Evolutionary conservation across 2,113 vertebrate species (phyloP), one percentile per base, ranked within the genome.

Genomic region (Sarotherodon lohbergeri): DNA sequence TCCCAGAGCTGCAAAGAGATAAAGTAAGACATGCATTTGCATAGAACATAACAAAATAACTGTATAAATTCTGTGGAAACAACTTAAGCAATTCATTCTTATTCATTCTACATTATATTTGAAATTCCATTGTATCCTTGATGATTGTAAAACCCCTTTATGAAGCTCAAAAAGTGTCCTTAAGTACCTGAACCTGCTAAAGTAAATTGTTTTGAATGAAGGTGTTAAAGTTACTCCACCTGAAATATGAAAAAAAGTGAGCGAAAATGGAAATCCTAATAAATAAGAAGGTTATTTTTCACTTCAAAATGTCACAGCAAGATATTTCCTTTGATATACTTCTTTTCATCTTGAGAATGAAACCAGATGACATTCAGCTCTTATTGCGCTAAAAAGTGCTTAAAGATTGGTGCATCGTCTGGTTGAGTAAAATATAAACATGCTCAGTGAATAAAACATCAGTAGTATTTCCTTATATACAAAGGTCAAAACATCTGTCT

Each of bases 401-500:
- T 85, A 87, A 87, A 82, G 81, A 87, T 52, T 24, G 71, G 32
- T 34, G 57, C 22, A n/a, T 59, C 81, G 55, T 76, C 43, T 71
- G 41, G 82, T 82, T 86, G 82, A 88, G 90, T 87, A 86, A 84
- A 88, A 87, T 84, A 92, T 87, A 39, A 88, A 78, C 81, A 13
- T n/a, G 80, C 41, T 52, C 29, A 9, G 41, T 91, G 89, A 95
- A 93, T 89, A 93, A 93, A 91, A 92, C 89, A 90, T 91, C 16
- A 1, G 63, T 50, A 24, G 73, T 55, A 41, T 87, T 87, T 93
- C 82, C 85, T 86, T n/a, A 79, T 89, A 34, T 82, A 32, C 85
- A 90, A 91, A 94, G 90, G 93, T 95, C 90, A 92, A 87, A 91
- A 88, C 83, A 83, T 83, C 80, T 59, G 86, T 89, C 84, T 79